phyloP scores from a whole-genome alignment of 2,888 invertebrate genomes.

The Limenitis camilla region DNA sequence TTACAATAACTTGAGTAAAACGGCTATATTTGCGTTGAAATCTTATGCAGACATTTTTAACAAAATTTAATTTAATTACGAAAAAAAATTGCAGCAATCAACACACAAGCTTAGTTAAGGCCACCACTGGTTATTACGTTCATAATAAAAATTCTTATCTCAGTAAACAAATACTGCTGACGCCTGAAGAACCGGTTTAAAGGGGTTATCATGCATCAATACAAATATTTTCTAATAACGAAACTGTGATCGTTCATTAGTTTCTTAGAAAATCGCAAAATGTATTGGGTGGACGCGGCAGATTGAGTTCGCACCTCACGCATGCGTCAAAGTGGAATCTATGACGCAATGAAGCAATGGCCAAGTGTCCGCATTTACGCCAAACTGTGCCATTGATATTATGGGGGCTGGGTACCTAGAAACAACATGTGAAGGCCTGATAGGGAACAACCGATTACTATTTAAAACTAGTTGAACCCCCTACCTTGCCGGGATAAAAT shows the following conservation, averaged over 20 bases:
- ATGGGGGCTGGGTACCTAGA: constrained; percentile 18
- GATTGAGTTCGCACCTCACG: constrained; percentile 30
- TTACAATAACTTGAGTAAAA: too few species aligned
- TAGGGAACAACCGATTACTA: neutral
- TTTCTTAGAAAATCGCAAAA: constrained; percentile 25
- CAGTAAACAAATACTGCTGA: neutral
- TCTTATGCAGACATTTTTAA: too few species aligned
- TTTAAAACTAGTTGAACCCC: neutral
- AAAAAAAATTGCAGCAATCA: neutral
- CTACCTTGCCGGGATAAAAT: too few species aligned
- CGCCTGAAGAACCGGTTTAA: neutral
- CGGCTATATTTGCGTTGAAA: too few species aligned
- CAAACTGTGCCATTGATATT: constrained; percentile 17
- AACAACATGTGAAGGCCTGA: neutral
- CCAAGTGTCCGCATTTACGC: constrained; percentile 16
- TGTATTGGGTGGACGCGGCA: constrained; percentile 25
- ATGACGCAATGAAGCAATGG: constrained; percentile 27
- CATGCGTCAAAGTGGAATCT: constrained; percentile 31
- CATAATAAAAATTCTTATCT: neutral
- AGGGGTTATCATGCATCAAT: neutral
- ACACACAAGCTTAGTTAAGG: neutral
- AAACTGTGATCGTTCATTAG: constrained; percentile 8
- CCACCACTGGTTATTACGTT: neutral
- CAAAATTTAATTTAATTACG: too few species aligned
- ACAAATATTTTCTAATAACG: neutral